These are phyloP conservation scores for Eupithecia insigniata DNA, from an alignment of 2,888 invertebrate genomes.

Conservation along the genomic window DNA sequence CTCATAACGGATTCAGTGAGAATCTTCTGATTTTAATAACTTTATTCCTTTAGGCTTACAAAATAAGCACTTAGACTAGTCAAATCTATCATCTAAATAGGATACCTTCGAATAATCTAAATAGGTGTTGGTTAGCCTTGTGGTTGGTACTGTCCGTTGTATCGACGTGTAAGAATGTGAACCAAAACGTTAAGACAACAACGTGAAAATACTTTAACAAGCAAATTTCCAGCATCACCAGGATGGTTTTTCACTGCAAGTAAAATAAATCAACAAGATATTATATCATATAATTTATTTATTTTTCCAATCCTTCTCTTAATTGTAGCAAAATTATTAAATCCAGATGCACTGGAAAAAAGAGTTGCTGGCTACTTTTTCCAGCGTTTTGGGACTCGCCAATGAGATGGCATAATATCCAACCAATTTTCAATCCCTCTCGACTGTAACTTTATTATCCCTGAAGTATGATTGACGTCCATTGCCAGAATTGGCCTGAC, in stretches of 20 bases:
- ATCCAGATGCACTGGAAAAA: background rate
- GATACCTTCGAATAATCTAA: too few species aligned
- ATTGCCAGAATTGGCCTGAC: slow-evolving; percentile 19
- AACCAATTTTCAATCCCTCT: slow-evolving; percentile 37
- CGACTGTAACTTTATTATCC: slow-evolving; percentile 29
- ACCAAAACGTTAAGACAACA: background rate
- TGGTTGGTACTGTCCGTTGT: background rate
- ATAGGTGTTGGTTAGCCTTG: background rate
- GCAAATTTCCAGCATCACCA: background rate
- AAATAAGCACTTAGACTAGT: too few species aligned
- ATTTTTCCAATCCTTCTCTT: too few species aligned
- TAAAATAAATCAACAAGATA: background rate
- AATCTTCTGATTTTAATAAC: too few species aligned
- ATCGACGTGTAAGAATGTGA: background rate
- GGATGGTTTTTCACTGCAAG: background rate
- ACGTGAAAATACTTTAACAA: background rate
- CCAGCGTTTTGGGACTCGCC: background rate
- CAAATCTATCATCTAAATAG: too few species aligned
- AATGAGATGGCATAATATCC: slow-evolving; percentile 12
- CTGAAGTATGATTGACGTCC: slow-evolving; percentile 40
- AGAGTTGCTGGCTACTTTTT: background rate
- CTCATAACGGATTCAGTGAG: background rate
- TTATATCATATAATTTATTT: background rate
- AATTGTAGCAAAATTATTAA: background rate
- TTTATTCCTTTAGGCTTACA: too few species aligned